These are phyloP conservation scores for Perca fluviatilis DNA, from an alignment of 2,113 vertebrate genomes.

Conservation along the genomic window DNA sequence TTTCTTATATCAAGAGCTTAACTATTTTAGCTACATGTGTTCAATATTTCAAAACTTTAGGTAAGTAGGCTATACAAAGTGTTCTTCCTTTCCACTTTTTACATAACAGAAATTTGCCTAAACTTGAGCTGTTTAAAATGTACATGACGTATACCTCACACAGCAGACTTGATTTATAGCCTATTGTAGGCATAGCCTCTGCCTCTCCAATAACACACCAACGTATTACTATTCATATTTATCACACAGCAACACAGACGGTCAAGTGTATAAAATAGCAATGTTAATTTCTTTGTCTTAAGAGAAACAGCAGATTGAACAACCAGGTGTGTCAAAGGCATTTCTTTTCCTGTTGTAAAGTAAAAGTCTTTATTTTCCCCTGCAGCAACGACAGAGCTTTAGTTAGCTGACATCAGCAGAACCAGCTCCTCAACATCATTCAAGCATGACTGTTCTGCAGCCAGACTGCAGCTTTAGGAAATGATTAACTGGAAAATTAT, in stretches of 20 bases:
- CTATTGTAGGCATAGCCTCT: not conserved
- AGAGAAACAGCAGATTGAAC: not conserved
- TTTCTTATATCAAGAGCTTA: not conserved
- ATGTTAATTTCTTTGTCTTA: not conserved
- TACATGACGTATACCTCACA: not conserved
- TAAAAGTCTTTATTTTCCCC: not conserved
- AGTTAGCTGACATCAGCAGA: slow-evolving; percentile 50
- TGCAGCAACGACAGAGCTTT: slow-evolving; percentile 2
- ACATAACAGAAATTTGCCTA: not conserved
- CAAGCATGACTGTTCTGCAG: slow-evolving; percentile 76
- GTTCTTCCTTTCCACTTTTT: not conserved
- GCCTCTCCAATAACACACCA: not conserved
- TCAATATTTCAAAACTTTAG: not conserved
- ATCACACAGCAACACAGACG: not conserved
- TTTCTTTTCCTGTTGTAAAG: not conserved
- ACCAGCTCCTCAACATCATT: slow-evolving; percentile 54
- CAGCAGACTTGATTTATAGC: not conserved
- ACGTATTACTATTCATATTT: not conserved
- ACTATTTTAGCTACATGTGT: not conserved
- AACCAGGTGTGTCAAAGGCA: not conserved
- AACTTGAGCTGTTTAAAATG: not conserved
- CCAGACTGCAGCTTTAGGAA: slow-evolving; percentile 62
- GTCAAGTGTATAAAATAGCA: not conserved
- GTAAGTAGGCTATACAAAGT: not conserved
- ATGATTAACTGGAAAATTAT: slow-evolving; percentile 41